A percentile compares a stretch with the other conserved stretches of the same genome.
Conservation (phyloP, 2,888 invertebrate genomes). For the Epinotia nisella region DNA sequence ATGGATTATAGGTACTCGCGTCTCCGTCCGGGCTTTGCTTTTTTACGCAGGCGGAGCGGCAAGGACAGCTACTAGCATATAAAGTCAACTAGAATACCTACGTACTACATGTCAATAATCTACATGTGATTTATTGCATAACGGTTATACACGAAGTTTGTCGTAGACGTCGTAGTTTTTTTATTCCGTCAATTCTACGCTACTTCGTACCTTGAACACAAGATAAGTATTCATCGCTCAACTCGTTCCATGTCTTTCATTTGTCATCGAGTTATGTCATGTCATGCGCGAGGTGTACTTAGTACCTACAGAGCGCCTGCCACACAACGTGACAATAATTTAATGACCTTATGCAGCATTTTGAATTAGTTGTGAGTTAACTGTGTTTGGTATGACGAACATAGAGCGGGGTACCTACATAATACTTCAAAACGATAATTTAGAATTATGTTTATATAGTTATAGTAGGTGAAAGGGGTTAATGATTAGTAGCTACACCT, state of each 20-base stretch:
- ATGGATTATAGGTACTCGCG: no score
- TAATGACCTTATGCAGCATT: slow-evolving; percentile 12
- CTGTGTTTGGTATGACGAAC: not conserved
- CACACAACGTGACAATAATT: slow-evolving; percentile 18
- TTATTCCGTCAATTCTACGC: slow-evolving; percentile 48
- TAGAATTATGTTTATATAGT: no score
- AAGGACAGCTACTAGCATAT: not conserved
- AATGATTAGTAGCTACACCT: no score
- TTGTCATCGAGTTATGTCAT: slow-evolving; percentile 60
- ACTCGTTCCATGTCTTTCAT: slow-evolving; percentile 56
- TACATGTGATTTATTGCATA: not conserved
- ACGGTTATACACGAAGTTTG: slow-evolving; percentile 24
- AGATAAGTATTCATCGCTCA: slow-evolving; percentile 65
- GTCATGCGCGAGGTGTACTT: slow-evolving; percentile 52
- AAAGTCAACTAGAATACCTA: slow-evolving; percentile 5
- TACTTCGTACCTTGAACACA: slow-evolving; percentile 58
- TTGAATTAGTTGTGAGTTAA: not conserved
- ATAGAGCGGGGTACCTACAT: not conserved
- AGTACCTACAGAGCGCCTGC: not conserved
- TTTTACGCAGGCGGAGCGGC: no score
- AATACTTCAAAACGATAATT: not conserved
- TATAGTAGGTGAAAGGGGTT: no score
- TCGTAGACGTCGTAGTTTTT: slow-evolving; percentile 26
- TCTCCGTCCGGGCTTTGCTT: no score
- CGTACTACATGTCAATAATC: not conserved